phyloP scores from a whole-genome alignment of 2,888 invertebrate genomes.

The Pheosia gnoma region DNA sequence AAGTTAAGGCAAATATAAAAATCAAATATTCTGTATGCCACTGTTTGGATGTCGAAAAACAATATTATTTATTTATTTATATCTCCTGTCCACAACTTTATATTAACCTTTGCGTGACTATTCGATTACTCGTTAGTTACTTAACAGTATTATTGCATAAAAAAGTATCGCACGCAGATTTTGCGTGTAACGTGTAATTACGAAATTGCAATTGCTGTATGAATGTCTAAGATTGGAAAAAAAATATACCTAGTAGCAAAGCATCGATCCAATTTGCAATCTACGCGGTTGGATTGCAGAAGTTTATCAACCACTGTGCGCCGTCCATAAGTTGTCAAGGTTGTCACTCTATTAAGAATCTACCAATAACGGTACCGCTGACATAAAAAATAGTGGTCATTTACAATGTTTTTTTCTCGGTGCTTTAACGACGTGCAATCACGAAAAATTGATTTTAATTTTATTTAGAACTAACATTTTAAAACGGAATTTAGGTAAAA shows the following conservation, averaged over 20 bases:
- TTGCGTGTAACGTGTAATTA: slow-evolving; percentile 15
- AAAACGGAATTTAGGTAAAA: slow-evolving; percentile 19
- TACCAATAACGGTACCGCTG: slow-evolving; percentile 13
- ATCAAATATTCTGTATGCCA: neutral
- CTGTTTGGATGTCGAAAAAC: no score
- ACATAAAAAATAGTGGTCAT: slow-evolving; percentile 25
- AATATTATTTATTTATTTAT: neutral
- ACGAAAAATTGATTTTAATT: slow-evolving; percentile 13
- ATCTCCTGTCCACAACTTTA: neutral
- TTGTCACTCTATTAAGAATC: slow-evolving; percentile 24
- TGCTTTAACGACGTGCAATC: slow-evolving; percentile 27
- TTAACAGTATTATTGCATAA: neutral
- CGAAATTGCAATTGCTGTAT: slow-evolving; percentile 29
- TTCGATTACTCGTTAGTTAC: neutral
- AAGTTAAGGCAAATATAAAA: slow-evolving; percentile 8
- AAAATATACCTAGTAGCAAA: slow-evolving; percentile 2
- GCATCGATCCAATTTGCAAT: slow-evolving; percentile 40
- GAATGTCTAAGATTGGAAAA: slow-evolving; percentile 31
- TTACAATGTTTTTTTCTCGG: slow-evolving; percentile 12
- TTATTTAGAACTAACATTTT: slow-evolving; percentile 20
- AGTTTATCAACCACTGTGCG: slow-evolving; percentile 40
- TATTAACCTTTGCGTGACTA: slow-evolving; percentile 2
- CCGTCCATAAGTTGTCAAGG: slow-evolving; percentile 28
- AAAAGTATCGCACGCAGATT: slow-evolving; percentile 1
- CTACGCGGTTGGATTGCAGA: slow-evolving; percentile 41